Conservation (phyloP, 1,140 invertebrate genomes). For the Thaumetopoea pityocampa region DNA sequence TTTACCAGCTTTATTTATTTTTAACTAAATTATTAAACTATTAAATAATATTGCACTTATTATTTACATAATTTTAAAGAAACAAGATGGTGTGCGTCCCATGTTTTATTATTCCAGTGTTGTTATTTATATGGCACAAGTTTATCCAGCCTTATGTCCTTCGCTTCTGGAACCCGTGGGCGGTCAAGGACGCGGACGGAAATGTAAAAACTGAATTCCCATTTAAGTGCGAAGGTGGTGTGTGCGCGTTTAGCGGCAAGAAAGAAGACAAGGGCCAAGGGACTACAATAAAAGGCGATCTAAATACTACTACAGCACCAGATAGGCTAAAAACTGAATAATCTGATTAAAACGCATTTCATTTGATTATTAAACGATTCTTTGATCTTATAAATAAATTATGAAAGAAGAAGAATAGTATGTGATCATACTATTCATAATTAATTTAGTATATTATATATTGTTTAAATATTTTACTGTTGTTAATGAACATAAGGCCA, state of each 20-base stretch:
- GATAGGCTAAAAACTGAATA: conserved; percentile 23
- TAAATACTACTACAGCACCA: neutral
- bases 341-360: neutral
- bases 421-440: too few species aligned
- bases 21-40: too few species aligned
- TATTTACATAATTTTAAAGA: too few species aligned
- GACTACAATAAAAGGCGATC: conserved; percentile 7
- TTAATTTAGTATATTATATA: too few species aligned
- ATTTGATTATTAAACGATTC: neutral
- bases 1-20: too few species aligned
- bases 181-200: conserved; percentile 76
- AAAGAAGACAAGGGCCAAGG: conserved; percentile 26
- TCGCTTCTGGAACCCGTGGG: conserved; percentile 87
- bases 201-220: conserved; percentile 77
- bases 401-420: too few species aligned
- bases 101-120: conserved; percentile 84
- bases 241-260: conserved; percentile 50
- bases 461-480: too few species aligned
- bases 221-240: conserved; percentile 76
- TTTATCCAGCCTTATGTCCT: conserved; percentile 84
- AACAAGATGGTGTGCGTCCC: conserved; percentile 85
- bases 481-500: too few species aligned
- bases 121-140: conserved; percentile 86
- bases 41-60: too few species aligned
- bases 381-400: neutral